Evolutionary conservation across 2,888 invertebrate genomes (phyloP), one percentile per base, ranked within the genome.

Genomic region (Unio pictorum): DNA sequence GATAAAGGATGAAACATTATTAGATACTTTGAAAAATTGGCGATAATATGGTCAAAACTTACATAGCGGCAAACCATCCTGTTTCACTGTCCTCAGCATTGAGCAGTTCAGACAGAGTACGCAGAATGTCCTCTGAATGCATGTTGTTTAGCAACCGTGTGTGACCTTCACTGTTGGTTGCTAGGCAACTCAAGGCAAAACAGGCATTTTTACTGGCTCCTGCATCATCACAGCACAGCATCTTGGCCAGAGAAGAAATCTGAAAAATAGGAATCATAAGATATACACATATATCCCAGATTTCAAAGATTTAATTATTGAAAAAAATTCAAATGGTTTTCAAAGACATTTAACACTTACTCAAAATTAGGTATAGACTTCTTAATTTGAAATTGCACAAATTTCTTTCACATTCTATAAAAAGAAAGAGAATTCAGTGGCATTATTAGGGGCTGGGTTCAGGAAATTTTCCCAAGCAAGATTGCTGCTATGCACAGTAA

Each of bases 41-140:
- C 7, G 34, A 34, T 34, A 34, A 34, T 30, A 26, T 26, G 23
- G 18, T 61, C 1, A 17, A 8, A 15, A 83, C 89, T 87, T 79
- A 90, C 89, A 90, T 89, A 65, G 89, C 89, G 69, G 89, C 87
- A 84, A 90, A 90, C 89, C 89, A 90, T 5, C 87, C 88, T 7
- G 89, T 89, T 74, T 90, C 89, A 63, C 80, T 78, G 70, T 90
- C 89, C 18, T 85, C 84, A 20, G 87, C 84, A 72, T 74, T 83
- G 8, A 88, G 72, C 11, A 90, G 80, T 55, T 81, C 74, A 3
- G 87, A 76, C 64, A 90, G 76, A 7, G 85, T 86, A 45, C 72
- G 76, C 26, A 89, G 71, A 23, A 89, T 84, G 63, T 86, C 85
- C n/a, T 87, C 87, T 0, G 84, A 85, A 61, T 86, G 80, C 8